Evolutionary conservation across 2,797 vertebrate genomes (phyloP), one percentile per base, ranked within the genome.

Genomic region (Orestias chungarensis): DNA sequence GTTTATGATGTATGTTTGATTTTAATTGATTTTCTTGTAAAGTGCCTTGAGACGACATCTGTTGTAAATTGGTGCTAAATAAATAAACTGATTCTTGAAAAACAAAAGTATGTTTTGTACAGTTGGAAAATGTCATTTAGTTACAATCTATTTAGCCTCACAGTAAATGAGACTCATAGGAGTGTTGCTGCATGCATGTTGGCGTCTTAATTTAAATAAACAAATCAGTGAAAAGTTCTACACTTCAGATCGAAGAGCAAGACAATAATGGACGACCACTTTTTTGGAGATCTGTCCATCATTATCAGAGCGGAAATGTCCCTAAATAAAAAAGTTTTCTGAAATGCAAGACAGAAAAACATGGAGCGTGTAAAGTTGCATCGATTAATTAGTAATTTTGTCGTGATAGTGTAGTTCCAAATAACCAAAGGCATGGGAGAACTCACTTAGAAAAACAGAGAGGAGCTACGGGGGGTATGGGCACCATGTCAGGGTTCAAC

Each of bases 351-450:
- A 8, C 43, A 42, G 33, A 29, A 29, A 73, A 75, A 18, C 54
- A 66, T 57, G 27, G 49, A 1, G 1, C 49, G 75, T 76, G 83
- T 87, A 88, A 84, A 91, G 84, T 84, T 2, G 59, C 68, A 71
- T 80, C 71, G 72, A 83, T 87, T 80, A 86, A 92, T 92, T 90
- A 88, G 83, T 84, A 92, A 88, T 93, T 90, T 74, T 27, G 71
- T 85, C 75, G 66, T 73, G 87, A 47, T n/a, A 66, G 87, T 33
- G 71, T 70, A 82, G 82, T 84, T 91, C 89, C 86, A 89, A 90
- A 89, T 90, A 87, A 91, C 86, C 76, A 84, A 81, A 88, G 90
- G 88, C 91, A 91, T 86, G 85, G 73, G 82, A 89, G 82, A 80
- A 82, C 83, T 80, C 62, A 44, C 66, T 82, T 10, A 31, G 71